Percentiles rank a stretch among this genome's conserved stretches.
These are phyloP conservation scores for Azorinus chamasolen DNA, from an alignment of 2,888 invertebrate species.

Conservation along the genomic window DNA sequence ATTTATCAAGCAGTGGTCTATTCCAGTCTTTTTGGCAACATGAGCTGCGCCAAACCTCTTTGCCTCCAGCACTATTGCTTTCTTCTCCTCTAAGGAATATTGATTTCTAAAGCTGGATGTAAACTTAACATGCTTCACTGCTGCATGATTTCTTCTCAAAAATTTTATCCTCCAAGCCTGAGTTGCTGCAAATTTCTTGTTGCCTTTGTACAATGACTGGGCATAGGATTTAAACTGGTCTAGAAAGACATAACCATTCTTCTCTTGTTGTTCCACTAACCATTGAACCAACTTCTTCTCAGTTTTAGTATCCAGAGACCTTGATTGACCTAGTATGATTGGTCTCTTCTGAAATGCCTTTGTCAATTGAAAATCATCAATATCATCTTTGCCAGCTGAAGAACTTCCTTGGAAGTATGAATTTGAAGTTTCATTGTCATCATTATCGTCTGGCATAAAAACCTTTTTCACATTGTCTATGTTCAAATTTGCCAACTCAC, in stretches of 20 bases:
- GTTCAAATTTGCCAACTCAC: constrained; percentile 33
- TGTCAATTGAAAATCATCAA: constrained; percentile 15
- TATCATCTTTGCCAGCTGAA: not conserved
- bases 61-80: constrained; percentile 53
- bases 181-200: constrained; percentile 63
- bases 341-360: constrained; percentile 47
- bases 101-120: constrained; percentile 62
- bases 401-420: not conserved
- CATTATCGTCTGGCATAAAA: constrained; percentile 36
- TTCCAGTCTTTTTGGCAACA: constrained; percentile 56
- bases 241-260: constrained; percentile 60
- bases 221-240: constrained; percentile 59
- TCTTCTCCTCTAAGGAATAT: constrained; percentile 58
- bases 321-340: constrained; percentile 58
- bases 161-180: constrained; percentile 64
- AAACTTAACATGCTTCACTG: constrained; percentile 52
- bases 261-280: constrained; percentile 45
- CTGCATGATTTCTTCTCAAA: constrained; percentile 51
- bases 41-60: constrained; percentile 53
- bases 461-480: constrained; percentile 61
- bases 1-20: constrained; percentile 58
- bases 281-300: constrained; percentile 62
- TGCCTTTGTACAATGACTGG: constrained; percentile 58
- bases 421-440: not conserved
- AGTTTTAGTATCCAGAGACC: constrained; percentile 56